These are phyloP conservation scores for Sinopyrophorus schimmeli DNA, from an alignment of 2,888 invertebrate species.

Conservation along the genomic window DNA sequence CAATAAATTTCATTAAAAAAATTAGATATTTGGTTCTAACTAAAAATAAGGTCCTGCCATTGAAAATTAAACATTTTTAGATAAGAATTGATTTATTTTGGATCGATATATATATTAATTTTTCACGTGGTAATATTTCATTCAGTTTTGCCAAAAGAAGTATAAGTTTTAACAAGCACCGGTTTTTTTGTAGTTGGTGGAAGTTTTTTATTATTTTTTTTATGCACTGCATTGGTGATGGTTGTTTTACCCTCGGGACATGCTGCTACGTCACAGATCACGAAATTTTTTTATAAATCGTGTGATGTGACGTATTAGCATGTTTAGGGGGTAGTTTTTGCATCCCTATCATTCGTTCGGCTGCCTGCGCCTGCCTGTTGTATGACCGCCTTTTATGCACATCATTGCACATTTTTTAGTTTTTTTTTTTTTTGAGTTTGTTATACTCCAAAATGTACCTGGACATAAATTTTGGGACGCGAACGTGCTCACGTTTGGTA, in stretches of 20 bases:
- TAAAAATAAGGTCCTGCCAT: no score
- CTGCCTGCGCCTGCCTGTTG: constrained; percentile 18
- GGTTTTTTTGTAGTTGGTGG: no score
- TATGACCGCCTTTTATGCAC: constrained; percentile 3
- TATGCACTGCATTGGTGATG: not conserved
- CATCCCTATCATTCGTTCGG: constrained; percentile 33
- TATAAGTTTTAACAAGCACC: no score
- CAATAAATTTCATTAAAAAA: no score
- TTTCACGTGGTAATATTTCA: no score
- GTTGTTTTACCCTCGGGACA: constrained; percentile 44
- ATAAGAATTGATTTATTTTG: no score
- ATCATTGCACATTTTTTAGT: not conserved
- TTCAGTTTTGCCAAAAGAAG: no score
- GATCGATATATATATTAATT: no score
- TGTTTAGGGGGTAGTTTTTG: constrained; percentile 49
- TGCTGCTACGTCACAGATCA: constrained; percentile 51
- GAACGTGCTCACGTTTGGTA: no score
- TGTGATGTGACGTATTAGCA: constrained; percentile 57
- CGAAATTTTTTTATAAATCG: constrained; percentile 44
- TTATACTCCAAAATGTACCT: constrained; percentile 6
- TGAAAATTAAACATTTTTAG: no score
- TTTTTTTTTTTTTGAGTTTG: constrained; percentile 4
- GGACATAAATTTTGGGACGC: not conserved
- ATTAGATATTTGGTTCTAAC: no score
- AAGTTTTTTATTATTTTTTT: constrained; percentile 22